Evolutionary conservation across 2,888 invertebrate genomes (phyloP), one percentile per base, ranked within the genome.

Genomic region (Acanthosepion esculentum): DNA sequence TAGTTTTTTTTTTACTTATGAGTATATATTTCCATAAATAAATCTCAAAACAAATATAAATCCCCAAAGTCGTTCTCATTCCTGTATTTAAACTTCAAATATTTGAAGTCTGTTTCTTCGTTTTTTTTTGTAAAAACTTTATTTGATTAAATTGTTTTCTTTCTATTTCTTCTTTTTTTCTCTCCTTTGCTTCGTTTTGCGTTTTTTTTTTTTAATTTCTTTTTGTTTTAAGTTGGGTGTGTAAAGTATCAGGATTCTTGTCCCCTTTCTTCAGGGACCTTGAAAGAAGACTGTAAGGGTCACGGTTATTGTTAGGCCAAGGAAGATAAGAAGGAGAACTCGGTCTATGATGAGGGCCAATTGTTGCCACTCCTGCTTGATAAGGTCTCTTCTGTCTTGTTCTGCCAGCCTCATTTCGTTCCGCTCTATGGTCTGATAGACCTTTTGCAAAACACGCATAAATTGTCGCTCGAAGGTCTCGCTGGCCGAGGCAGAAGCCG

Each of bases 281-380:
- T 97, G 97, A 95, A 97, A 97, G 94, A 97, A 96, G 92, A 98
- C 97, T n/a, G 97, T 97, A 95, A 97, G 97, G 7, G 98, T 98
- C 48, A 97, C 97, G 59, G 97, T 97, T 50, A 98, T 96, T 0
- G 98, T 98, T 55, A 97, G 96, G 12, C 97, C 96, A 91, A 98
- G 97, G 96, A 98, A 98, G 29, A 98, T 97, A 95, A 97, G 97
- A 55, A 98, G 96, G 33, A 98, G 97, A 94, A 98, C 97, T 55
- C 97, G 97, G 97, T 99, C 99, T 95, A 99, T 98, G 29, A 99
- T 99, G 94, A 99, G 98, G 1, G 99, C 99, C 95, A 97, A 96
- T 95, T 97, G 97, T 95, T 97, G 97, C 99, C 99, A 99, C 97
- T 99, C 99, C 94, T 98, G 97, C 96, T 98, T 98, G 95, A 98